Evolutionary conservation across 1,140 invertebrate species (phyloP).

Genomic region (Anagrus nilaparvatae): DNA sequence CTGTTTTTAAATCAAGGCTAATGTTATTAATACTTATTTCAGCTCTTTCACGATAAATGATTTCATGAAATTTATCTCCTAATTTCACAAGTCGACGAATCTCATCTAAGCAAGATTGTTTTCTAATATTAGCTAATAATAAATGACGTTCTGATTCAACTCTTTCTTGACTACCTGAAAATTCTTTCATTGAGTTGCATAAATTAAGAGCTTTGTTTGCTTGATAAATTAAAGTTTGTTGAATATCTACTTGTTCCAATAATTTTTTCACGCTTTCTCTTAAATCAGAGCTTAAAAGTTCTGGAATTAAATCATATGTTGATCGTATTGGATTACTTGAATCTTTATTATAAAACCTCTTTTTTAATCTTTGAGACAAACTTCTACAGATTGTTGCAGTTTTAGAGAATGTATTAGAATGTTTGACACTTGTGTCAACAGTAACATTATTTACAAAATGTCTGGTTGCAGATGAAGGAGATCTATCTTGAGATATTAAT

Average conservation of each 20-base stretch:
- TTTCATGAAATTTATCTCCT: neutral
- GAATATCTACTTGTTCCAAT: conserved; percentile 27
- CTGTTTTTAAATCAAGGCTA: conserved; percentile 20
- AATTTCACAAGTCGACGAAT: conserved; percentile 17
- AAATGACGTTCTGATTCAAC: conserved; percentile 39
- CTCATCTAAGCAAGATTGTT: conserved; percentile 22
- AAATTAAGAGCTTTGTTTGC: conserved; percentile 35
- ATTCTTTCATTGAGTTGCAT: conserved; percentile 33
- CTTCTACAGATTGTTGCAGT: conserved; percentile 17
- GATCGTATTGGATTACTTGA: neutral
- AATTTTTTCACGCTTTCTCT: conserved; percentile 24
- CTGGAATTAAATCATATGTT: no score
- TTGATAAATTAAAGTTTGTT: conserved; percentile 36
- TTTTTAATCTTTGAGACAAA: conserved; percentile 21
- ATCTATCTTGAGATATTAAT: conserved; percentile 15
- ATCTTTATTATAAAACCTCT: conserved; percentile 16
- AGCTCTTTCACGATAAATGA: conserved; percentile 10
- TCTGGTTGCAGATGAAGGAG: conserved; percentile 1
- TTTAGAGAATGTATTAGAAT: conserved; percentile 13
- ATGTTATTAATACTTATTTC: conserved; percentile 20
- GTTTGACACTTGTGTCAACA: no score
- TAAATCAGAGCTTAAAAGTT: no score
- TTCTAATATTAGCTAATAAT: conserved; percentile 31
- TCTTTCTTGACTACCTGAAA: conserved; percentile 28
- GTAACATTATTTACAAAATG: no score